These are phyloP conservation scores for Rhagonycha fulva DNA, from an alignment of 2,888 invertebrate species.

Conservation along the genomic window DNA sequence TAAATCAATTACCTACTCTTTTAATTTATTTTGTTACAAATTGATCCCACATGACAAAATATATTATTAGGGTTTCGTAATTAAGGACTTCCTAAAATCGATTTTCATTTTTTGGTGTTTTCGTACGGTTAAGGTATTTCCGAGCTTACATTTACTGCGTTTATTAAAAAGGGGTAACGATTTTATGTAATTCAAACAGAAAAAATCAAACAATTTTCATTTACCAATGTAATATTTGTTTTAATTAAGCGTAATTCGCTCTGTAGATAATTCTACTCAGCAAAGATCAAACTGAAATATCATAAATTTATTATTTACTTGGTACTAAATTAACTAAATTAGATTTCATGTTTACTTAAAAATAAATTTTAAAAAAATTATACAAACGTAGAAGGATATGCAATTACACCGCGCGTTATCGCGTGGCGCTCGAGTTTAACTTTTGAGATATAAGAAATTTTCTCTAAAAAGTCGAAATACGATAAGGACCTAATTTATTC, in stretches of 20 bases:
- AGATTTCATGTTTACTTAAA: neutral
- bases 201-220: neutral
- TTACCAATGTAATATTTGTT: neutral
- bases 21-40: neutral
- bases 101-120: neutral
- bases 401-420: too few relatives aligned
- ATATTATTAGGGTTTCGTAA: neutral
- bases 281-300: neutral
- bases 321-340: neutral
- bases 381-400: too few relatives aligned
- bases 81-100: neutral
- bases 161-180: neutral
- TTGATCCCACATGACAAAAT: neutral
- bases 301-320: neutral
- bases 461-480: neutral
- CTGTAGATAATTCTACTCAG: too few relatives aligned
- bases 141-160: neutral
- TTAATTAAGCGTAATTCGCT: neutral
- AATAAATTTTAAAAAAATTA: too few relatives aligned
- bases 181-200: neutral
- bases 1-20: conserved; percentile 23
- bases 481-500: neutral
- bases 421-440: neutral
- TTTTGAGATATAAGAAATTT: neutral
- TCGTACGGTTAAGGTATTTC: neutral